Evolutionary conservation across 2,888 invertebrate genomes (phyloP), one percentile per base, ranked within the genome.

Genomic region (Perizoma affinitatum): DNA sequence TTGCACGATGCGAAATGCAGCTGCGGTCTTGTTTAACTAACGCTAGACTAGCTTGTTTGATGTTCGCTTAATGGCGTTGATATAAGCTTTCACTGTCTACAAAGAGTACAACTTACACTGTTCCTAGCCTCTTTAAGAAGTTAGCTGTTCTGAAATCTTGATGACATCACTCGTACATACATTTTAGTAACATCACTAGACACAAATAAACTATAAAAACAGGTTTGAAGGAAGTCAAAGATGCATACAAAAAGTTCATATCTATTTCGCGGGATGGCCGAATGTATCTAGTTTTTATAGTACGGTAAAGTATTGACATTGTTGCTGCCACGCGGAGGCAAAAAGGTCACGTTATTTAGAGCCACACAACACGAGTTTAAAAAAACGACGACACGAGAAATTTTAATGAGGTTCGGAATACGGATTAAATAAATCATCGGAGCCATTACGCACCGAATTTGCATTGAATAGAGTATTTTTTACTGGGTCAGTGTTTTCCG

Each of bases 1-100:
- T 63, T 71, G 67, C 68, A 70, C 65, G 72, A 70, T 74, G 78
- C 76, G 70, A 82, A 80, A 76, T 78, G 79, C 79, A 81, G 77
- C 76, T 80, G 79, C 67, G 36, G 46, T 53, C 54, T 60, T 46
- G 62, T 58, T 61, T 66, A 57, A 48, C 57, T 5, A 42, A 42
- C 42, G n/a, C n/a, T 10, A n/a, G n/a, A 42, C 42, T 42, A 5
- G 22, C 55, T 56, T 52, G 57, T 61, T 66, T 63, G 58, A 66
- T 63, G 62, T 65, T 54, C n/a, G 42, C 43, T 41, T 58, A 61
- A 54, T 48, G 41, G 22, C 44, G 22, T 10, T 5, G 42, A 10
- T 6, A 43, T 43, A 11, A n/a, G 6, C n/a, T 43, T 6, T 22
- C 22, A 22, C 22, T 22, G 22, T 22, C 22, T 22, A 2, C 22